Evolutionary conservation across 2,797 vertebrate species (phyloP).

Genomic region (Enteromius thamalakanensis): DNA sequence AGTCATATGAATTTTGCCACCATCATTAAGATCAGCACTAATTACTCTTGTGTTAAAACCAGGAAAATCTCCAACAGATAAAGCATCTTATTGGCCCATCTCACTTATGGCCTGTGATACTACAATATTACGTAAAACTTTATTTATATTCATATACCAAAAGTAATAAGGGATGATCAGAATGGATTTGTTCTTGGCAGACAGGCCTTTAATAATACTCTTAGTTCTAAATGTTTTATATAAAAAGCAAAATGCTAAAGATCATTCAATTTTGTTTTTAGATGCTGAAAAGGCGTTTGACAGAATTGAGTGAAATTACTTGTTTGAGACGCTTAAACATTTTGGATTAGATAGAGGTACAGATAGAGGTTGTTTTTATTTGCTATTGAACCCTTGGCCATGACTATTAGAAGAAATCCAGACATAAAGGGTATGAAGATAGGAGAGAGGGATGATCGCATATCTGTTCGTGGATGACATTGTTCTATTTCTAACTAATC

Average conservation of each 20-base stretch:
- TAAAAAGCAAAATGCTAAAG: not conserved
- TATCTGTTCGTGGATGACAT: too few species aligned
- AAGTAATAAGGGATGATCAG: not conserved
- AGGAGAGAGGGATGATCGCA: not conserved
- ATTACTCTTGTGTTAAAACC: conserved; percentile 17
- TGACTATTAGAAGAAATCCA: not conserved
- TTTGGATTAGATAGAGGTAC: conserved; percentile 15
- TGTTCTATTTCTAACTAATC: too few species aligned
- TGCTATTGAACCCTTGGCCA: conserved; percentile 17
- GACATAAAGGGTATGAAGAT: not conserved
- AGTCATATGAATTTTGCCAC: not conserved
- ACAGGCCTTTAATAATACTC: conserved; percentile 18
- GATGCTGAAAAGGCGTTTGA: conserved; percentile 23
- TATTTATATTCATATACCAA: conserved; percentile 3
- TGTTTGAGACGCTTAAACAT: not conserved
- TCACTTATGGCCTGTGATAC: conserved; percentile 11
- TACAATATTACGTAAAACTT: conserved; percentile 3
- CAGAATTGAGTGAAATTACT: conserved; percentile 3
- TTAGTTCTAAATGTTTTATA: not conserved
- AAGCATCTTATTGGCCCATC: not conserved
- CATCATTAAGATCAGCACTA: conserved; percentile 3
- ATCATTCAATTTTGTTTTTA: conserved; percentile 6
- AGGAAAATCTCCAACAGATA: not conserved
- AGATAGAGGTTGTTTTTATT: too few species aligned
- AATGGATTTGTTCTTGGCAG: conserved; percentile 2